Evolutionary conservation across 1,140 invertebrate genomes (phyloP).

Genomic region (Pogonomyrmex barbatus): DNA sequence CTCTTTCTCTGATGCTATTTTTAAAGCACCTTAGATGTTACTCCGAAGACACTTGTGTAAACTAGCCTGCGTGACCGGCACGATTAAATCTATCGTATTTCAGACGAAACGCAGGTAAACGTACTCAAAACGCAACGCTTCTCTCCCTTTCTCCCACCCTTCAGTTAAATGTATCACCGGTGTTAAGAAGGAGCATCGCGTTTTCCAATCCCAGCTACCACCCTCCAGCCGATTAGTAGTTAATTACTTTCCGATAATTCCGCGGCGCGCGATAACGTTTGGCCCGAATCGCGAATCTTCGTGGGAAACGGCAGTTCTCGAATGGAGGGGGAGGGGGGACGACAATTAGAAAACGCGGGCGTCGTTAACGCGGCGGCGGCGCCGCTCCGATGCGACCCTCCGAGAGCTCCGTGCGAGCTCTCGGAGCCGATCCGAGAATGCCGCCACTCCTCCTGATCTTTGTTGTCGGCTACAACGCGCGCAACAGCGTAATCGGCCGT

Average conservation of each 20-base stretch:
- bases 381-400: constrained; percentile 17
- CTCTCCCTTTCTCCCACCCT: background rate
- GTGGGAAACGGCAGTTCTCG: constrained; percentile 44
- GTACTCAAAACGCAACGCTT: constrained; percentile 40
- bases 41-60: constrained; percentile 3
- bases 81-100: constrained; percentile 46
- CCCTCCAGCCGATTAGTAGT: constrained; percentile 43
- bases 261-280: constrained; percentile 53
- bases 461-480: constrained; percentile 6
- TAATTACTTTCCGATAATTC: constrained; percentile 63
- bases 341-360: constrained; percentile 63
- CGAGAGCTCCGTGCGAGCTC: background rate
- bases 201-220: constrained; percentile 31
- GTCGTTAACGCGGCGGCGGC: constrained; percentile 50
- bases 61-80: constrained; percentile 38
- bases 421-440: background rate
- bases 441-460: constrained; percentile 29
- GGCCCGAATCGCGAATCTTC: constrained; percentile 52
- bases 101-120: constrained; percentile 26
- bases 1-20: background rate
- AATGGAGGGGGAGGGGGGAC: constrained; percentile 16
- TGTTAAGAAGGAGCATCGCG: constrained; percentile 59
- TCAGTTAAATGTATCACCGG: constrained; percentile 35
- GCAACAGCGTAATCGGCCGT: constrained; percentile 29
- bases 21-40: constrained; percentile 2